Conservation (phyloP, 2,113 vertebrate species). For the Planiliza haematocheilus region DNA sequence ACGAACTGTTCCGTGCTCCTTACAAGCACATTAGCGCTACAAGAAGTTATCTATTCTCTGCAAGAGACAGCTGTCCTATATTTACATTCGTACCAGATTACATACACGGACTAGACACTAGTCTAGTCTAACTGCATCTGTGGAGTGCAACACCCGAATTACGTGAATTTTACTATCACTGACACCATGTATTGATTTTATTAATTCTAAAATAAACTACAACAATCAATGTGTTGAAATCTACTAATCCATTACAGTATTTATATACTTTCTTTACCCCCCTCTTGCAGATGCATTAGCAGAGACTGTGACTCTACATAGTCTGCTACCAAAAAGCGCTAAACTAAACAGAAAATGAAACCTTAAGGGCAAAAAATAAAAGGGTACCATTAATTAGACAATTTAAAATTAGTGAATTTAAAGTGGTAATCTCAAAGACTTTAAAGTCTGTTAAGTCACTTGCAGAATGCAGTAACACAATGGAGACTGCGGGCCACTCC, state of each 20-base stretch:
- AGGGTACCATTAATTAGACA: neutral
- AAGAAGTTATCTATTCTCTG: conserved; percentile 15
- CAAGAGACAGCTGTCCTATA: neutral
- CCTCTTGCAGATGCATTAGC: no score
- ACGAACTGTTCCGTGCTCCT: conserved; percentile 46
- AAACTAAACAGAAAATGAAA: conserved; percentile 1
- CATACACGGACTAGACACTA: neutral
- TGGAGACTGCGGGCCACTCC: no score
- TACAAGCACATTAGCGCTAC: conserved; percentile 8
- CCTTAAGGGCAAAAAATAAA: neutral
- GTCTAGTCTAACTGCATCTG: neutral
- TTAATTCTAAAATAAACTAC: neutral
- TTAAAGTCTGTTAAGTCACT: no score
- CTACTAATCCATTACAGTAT: no score
- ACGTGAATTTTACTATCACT: neutral
- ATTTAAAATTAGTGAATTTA: neutral
- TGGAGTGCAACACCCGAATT: no score
- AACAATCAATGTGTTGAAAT: no score
- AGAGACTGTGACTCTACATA: no score
- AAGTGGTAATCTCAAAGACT: no score
- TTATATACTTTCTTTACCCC: no score
- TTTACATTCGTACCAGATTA: neutral
- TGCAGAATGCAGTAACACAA: no score
- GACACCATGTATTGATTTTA: neutral
- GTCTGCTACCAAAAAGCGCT: neutral